These are phyloP conservation scores for Sula dactylatra DNA, from an alignment of 2,113 vertebrate genomes.

Conservation along the genomic window DNA sequence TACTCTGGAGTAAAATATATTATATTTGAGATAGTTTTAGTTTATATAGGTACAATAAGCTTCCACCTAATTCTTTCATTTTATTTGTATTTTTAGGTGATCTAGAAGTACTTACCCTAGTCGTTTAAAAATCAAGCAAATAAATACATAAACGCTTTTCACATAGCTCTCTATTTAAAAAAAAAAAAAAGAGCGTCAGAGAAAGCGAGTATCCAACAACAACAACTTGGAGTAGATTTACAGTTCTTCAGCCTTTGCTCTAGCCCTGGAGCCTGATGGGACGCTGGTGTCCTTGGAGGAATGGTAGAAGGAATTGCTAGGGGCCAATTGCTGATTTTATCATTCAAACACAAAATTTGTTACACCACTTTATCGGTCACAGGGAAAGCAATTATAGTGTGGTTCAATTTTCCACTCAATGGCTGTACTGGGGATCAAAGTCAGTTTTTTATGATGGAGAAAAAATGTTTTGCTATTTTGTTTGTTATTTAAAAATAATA, in stretches of 20 bases:
- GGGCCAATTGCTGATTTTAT: constrained; percentile 87
- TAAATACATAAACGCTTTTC: neutral
- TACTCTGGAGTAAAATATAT: constrained; percentile 69
- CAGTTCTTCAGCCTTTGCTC: constrained; percentile 75
- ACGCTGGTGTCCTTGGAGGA: constrained; percentile 86
- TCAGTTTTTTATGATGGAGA: constrained; percentile 76
- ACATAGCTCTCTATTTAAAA: constrained; percentile 8
- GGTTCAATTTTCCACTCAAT: constrained; percentile 89
- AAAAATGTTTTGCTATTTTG: constrained; percentile 75
- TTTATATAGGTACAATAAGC: constrained; percentile 26
- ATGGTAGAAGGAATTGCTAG: constrained; percentile 82
- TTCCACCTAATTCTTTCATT: constrained; percentile 20
- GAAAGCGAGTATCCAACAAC: constrained; percentile 30
- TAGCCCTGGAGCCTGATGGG: constrained; percentile 81
- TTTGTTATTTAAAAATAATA: constrained; percentile 79
- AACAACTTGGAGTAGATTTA: constrained; percentile 79
- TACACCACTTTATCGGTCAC: constrained; percentile 89
- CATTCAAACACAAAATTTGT: constrained; percentile 91
- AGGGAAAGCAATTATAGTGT: constrained; percentile 89
- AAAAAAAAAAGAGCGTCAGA: neutral
- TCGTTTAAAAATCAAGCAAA: constrained; percentile 57
- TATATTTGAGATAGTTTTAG: constrained; percentile 50
- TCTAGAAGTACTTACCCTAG: constrained; percentile 48
- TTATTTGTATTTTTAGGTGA: neutral
- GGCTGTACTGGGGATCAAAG: constrained; percentile 88